phyloP scores from a whole-genome alignment of 2,113 vertebrate species.

The Aleadryas rufinucha region DNA sequence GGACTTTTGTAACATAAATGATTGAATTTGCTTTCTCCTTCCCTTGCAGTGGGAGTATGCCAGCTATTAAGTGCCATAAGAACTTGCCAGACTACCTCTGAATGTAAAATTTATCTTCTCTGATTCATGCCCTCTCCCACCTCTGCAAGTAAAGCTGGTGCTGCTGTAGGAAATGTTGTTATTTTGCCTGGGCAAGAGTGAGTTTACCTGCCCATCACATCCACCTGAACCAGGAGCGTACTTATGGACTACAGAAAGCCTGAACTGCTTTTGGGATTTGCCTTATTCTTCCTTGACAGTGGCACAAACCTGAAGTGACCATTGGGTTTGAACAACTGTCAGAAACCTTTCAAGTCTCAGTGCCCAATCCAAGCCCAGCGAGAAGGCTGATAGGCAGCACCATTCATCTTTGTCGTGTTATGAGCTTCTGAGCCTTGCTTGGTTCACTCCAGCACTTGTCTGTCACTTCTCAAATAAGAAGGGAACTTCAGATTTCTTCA shows the following conservation, averaged over 20 bases:
- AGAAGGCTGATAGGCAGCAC: neutral
- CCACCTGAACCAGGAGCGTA: neutral
- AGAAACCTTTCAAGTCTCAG: neutral
- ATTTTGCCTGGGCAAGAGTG: neutral
- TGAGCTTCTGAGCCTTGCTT: neutral
- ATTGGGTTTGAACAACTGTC: neutral
- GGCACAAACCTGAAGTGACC: neutral
- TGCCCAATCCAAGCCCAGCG: neutral
- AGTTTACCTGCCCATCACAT: neutral
- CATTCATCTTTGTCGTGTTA: neutral
- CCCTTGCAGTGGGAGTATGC: slow-evolving; percentile 45
- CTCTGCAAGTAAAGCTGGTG: neutral
- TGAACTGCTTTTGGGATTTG: neutral
- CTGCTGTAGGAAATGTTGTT: neutral
- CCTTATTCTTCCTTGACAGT: neutral
- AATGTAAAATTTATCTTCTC: slow-evolving; percentile 33
- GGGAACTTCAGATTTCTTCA: neutral
- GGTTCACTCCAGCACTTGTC: neutral
- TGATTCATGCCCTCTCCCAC: slow-evolving; percentile 31
- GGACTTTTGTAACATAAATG: slow-evolving; percentile 59
- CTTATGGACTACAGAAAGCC: neutral
- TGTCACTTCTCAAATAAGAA: neutral
- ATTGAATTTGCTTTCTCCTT: slow-evolving; percentile 58
- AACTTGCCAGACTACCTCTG: slow-evolving; percentile 40
- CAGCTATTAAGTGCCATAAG: slow-evolving; percentile 61